These are phyloP conservation scores for Lophura nycthemera DNA, from an alignment of 2,113 vertebrate genomes.

Conservation along the genomic window DNA sequence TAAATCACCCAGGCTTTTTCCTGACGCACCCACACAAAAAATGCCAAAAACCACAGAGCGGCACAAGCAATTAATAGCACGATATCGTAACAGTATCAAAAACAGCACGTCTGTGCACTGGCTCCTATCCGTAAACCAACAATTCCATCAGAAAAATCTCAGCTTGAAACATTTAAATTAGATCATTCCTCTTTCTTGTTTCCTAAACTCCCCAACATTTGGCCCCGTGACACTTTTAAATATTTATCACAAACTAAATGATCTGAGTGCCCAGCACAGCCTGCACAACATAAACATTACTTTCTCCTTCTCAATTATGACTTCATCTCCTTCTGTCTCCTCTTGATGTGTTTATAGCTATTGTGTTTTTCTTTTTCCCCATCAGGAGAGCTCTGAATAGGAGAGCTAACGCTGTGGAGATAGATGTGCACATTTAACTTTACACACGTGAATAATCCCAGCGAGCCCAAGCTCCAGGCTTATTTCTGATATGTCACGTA, in stretches of 20 bases:
- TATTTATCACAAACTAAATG: slow-evolving; percentile 68
- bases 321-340: slow-evolving; percentile 44
- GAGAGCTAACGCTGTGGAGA: not conserved
- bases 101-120: slow-evolving; percentile 12
- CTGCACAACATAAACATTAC: slow-evolving; percentile 48
- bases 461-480: not conserved
- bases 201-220: slow-evolving; percentile 62
- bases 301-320: slow-evolving; percentile 45
- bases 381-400: not conserved
- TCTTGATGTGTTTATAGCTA: slow-evolving; percentile 20
- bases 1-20: not conserved
- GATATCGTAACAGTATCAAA: slow-evolving; percentile 50
- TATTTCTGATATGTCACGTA: not conserved
- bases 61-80: slow-evolving; percentile 63
- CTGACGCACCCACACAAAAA: slow-evolving; percentile 4
- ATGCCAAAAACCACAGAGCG: slow-evolving; percentile 6
- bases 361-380: not conserved
- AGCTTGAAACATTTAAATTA: slow-evolving; percentile 73
- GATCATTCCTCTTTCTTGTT: slow-evolving; percentile 53
- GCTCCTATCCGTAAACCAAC: slow-evolving; percentile 59
- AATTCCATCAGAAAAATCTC: slow-evolving; percentile 55
- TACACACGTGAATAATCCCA: not conserved
- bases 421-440: not conserved
- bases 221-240: slow-evolving; percentile 54
- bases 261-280: slow-evolving; percentile 53